Base-by-base conservation (phyloP, 2,113 vertebrate genomes). In the Speoplatyrhinus poulsoni region DNA sequence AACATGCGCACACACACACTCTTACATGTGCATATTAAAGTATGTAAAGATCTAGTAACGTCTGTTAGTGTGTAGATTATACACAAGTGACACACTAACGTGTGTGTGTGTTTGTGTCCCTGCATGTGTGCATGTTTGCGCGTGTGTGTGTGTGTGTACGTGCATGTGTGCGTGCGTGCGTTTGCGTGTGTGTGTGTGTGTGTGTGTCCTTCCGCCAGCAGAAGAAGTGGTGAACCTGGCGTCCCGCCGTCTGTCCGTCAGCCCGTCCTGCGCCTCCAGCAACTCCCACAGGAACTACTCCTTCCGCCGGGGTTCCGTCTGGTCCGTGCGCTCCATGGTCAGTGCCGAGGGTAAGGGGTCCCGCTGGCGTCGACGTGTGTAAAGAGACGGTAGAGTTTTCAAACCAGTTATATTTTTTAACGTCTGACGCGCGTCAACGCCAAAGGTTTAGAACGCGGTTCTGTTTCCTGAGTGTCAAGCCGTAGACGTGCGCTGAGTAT, bases 261-360 rank as follows among this genome's bases (percentile, higher is more conserved):
- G 97, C 77, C 98, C 98, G 0, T 99, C 98, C 77, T 99, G 98
- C 36, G 93, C 98, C 49, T 99, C 98, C 82, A 99, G 97, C 17
- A 98, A 97, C 9, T 99, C 98, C n/a, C 98, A 99, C 62, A 93
- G 98, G 77, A 99, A 99, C 85, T 99, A 99, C 12, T 99, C 97
- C 3, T 98, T 99, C 88, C 95, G 97, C 3, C 92, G 98, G 0
- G 97, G 97, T 16, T 99, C 98, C 0, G 93, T 98, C 66, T 99
- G 98, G 98, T 98, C 97, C 0, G 94, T 99, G 70, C 94, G 96
- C 53, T 99, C 98, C 1, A 90, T 95, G 15, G 94, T 95, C 83
- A 99, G 98, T 63, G 95, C 95, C 3, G 98, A 99, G 94, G 98
- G 98, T 99, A 62, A 11, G 81, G 36, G 36, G 26, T 26, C 26